Percentiles rank a stretch among this genome's conserved stretches.
phyloP scores from a whole-genome alignment of 2,888 invertebrate species.

The Criorhina ranunculi region DNA sequence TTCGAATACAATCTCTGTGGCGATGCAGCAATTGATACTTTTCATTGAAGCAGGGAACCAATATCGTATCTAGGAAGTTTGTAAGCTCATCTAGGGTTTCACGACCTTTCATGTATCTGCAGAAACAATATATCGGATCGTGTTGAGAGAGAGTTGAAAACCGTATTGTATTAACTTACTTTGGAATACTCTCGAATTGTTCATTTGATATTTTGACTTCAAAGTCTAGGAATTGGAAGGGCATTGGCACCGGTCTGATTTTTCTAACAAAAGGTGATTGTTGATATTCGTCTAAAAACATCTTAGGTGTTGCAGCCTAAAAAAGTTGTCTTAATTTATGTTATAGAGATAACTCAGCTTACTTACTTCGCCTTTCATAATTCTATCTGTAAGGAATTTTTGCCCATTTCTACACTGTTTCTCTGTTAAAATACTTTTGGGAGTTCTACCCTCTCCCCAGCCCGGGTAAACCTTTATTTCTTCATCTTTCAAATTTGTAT shows the following conservation, averaged over 20 bases:
- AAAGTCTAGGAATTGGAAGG: conserved; percentile 80
- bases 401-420: conserved; percentile 59
- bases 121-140: not conserved
- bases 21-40: conserved; percentile 80
- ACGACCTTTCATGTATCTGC: conserved; percentile 80
- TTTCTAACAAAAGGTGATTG: conserved; percentile 79
- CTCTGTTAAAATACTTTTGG: conserved; percentile 61
- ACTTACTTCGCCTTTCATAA: conserved; percentile 25
- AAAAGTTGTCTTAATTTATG: not conserved
- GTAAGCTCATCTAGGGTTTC: conserved; percentile 79
- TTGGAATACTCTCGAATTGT: conserved; percentile 79
- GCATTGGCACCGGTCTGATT: conserved; percentile 71
- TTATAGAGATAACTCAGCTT: not conserved
- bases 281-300: conserved; percentile 78
- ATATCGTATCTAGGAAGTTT: conserved; percentile 77
- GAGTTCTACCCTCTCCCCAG: conserved; percentile 20
- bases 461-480: too few species aligned
- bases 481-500: not conserved
- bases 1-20: conserved; percentile 78
- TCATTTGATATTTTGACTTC: conserved; percentile 77
- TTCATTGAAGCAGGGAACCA: conserved; percentile 80
- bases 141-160: not conserved
- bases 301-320: conserved; percentile 73
- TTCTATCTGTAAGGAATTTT: not conserved
- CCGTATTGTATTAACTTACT: conserved; percentile 68